Conservation (phyloP, 2,113 vertebrate species). For the Anolis sagrei region DNA sequence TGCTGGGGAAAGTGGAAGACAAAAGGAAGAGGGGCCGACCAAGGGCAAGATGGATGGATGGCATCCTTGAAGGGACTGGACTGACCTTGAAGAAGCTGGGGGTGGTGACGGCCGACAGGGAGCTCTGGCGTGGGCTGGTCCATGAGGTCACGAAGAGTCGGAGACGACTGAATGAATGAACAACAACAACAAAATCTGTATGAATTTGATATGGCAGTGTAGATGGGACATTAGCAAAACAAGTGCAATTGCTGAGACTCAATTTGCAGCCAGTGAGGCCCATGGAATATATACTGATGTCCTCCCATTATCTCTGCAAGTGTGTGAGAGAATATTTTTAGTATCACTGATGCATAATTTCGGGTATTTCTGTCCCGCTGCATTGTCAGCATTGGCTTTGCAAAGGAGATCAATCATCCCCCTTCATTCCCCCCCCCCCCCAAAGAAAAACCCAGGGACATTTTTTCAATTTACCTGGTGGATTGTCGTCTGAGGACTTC, state of each 20-base stretch:
- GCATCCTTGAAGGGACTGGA: too few species aligned
- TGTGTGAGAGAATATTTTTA: constrained; percentile 30
- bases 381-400: constrained; percentile 84
- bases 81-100: too few species aligned
- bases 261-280: constrained; percentile 35
- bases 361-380: constrained; percentile 60
- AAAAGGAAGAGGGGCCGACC: too few species aligned
- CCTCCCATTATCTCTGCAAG: constrained; percentile 36
- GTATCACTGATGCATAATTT: constrained; percentile 48
- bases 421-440: too few species aligned
- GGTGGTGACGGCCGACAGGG: too few species aligned
- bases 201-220: too few species aligned
- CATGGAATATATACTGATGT: constrained; percentile 47
- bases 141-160: too few species aligned
- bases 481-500: constrained; percentile 84
- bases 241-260: background rate
- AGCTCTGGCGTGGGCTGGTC: too few species aligned
- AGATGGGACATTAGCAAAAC: background rate
- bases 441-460: constrained; percentile 90
- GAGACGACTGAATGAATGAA: too few species aligned
- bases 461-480: constrained; percentile 92
- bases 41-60: too few species aligned
- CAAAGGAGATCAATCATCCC: constrained; percentile 94
- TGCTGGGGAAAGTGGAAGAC: too few species aligned
- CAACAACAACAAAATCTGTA: too few species aligned